Base-by-base conservation (phyloP, 2,113 vertebrate genomes). In the Neolamprologus falcicula region DNA sequence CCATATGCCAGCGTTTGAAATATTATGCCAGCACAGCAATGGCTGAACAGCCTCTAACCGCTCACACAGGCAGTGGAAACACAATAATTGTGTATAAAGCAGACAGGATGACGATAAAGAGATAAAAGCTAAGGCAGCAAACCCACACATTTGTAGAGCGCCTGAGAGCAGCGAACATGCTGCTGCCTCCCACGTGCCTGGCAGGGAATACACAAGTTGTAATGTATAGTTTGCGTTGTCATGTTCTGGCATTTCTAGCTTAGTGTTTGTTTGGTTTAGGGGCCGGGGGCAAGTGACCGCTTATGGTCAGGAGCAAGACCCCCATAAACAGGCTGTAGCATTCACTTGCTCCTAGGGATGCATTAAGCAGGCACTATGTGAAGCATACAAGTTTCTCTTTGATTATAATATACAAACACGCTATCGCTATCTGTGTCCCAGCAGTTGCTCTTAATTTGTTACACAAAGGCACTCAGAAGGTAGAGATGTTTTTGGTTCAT, bases 1-100 rank as follows among this genome's bases (percentile, higher is more conserved):
- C 89, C 94, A 93, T 93, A 90, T 93, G 92, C 86, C 82, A 82
- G 55, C 93, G 83, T 95, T 95, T 94, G 92, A 94, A 94, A 91
- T 94, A 88, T 93, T 92, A 83, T 92, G 90, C 93, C 92, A 90
- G 84, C 88, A 66, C 86, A 80, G 92, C 86, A 84, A 82, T 85
- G 92, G 86, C 84, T 93, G 89, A 88, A 81, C 89, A 50, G 91
- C 85, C 88, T 90, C 57, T 82, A 86, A 93, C 91, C 86, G 28
- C 92, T 37, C 89, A 68, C 90, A 86, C 89, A 84, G 83, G 84
- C 84, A 93, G 80, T 92, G 93, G 93, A 94, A 93, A 93, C 88
- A 89, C 63, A 86, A 86, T 85, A 83, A 90, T 87, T 94, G 59
- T 91, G 90, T 92, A 85, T 59, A 90, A 88, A 90, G 83, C 52